These are phyloP conservation scores for Chironomus striatipennis DNA, from an alignment of 1,140 invertebrate genomes.

Conservation along the genomic window DNA sequence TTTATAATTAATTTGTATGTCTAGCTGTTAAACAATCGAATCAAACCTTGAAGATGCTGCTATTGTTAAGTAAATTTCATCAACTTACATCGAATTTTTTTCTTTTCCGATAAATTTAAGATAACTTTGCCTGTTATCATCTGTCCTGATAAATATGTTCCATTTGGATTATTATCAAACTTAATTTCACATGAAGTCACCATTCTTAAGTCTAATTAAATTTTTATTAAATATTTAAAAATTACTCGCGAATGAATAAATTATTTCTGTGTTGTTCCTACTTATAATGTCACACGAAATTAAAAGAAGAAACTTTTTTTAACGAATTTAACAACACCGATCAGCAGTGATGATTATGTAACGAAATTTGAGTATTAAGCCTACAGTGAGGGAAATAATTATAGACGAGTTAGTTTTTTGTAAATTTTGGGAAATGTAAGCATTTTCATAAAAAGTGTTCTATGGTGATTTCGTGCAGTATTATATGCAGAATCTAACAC, in stretches of 20 bases:
- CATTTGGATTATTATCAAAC: constrained; percentile 24
- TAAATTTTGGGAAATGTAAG: too few relatives aligned
- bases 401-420: too few relatives aligned
- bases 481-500: too few relatives aligned
- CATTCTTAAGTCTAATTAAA: not conserved
- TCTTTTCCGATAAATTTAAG: constrained; percentile 13
- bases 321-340: too few relatives aligned
- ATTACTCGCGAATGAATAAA: not conserved
- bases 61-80: not conserved
- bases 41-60: not conserved
- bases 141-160: not conserved
- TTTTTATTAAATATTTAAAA: not conserved
- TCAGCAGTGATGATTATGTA: too few relatives aligned
- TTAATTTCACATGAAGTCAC: not conserved
- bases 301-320: too few relatives aligned
- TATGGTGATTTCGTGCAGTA: too few relatives aligned
- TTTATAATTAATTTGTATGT: not conserved
- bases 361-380: too few relatives aligned
- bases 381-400: too few relatives aligned
- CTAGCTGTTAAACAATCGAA: not conserved
- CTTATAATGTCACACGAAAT: too few relatives aligned
- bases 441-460: too few relatives aligned
- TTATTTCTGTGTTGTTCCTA: too few relatives aligned
- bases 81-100: constrained; percentile 18
- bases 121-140: constrained; percentile 23